Conservation (phyloP, 2,888 invertebrate genomes). For the Saturnia japonica region DNA sequence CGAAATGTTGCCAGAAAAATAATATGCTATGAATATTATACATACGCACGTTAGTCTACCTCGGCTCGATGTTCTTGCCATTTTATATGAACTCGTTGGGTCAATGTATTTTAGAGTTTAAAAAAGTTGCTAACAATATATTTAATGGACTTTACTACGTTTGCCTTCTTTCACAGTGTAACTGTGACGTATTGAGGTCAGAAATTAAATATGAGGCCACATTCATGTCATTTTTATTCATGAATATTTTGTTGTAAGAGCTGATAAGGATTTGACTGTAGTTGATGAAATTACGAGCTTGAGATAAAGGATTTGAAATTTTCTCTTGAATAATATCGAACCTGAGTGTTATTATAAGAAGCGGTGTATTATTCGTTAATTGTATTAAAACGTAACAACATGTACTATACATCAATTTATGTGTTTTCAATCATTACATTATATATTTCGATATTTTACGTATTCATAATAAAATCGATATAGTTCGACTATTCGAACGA, state of each 20-base stretch:
- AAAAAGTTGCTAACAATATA: background rate
- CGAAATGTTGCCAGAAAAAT: background rate
- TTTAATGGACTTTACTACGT: background rate
- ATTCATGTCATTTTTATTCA: conserved; percentile 16
- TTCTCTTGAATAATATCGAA: background rate
- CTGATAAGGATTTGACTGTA: conserved; percentile 34
- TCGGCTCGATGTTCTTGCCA: conserved; percentile 1
- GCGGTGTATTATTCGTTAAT: background rate
- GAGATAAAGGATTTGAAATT: background rate
- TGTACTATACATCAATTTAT: background rate
- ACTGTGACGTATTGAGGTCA: conserved; percentile 43
- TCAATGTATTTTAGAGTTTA: background rate
- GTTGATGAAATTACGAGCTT: conserved; percentile 25
- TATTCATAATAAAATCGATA: background rate
- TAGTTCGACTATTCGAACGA: too few species aligned
- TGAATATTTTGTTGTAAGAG: background rate
- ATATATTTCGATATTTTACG: background rate
- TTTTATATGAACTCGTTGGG: background rate
- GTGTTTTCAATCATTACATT: background rate
- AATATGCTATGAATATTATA: background rate
- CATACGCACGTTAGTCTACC: background rate
- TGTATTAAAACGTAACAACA: background rate
- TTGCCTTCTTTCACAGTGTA: conserved; percentile 41
- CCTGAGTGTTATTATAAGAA: background rate
- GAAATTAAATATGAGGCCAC: conserved; percentile 42